Evolutionary conservation across 2,797 vertebrate genomes (phyloP), one percentile per base, ranked within the genome.

Genomic region (Gambelia wislizenii): DNA sequence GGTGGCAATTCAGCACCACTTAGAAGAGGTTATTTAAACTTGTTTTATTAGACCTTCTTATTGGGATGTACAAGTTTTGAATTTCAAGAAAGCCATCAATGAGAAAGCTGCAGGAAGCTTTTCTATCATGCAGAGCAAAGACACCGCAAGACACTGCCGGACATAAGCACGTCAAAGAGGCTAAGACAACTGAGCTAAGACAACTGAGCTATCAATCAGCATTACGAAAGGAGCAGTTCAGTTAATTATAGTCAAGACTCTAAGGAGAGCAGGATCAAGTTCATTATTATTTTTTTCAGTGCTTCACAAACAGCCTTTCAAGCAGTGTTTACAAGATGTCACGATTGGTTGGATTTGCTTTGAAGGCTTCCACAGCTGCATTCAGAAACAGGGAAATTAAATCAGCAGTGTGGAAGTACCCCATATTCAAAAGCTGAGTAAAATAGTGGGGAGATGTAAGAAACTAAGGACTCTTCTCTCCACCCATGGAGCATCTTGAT

Each of bases 201-300:
- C 77, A 81, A 75, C 77, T 85, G 54, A 81, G 27, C 69, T 85
- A 81, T 85, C 88, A 85, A 75, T 81, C 85, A 83, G 49, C 25
- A 87, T 87, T 77, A 90, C 52, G 10, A 83, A 85, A 81, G 25
- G 61, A 70, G 22, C 44, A 82, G 42, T 74, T 82, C 72, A 83
- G 70, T 90, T 86, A 78, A 90, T 90, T 83, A 87, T 56, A 83
- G 78, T 83, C 84, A 86, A 77, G 36, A 69, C 83, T 85, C 77
- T 85, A 85, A 81, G 88, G 83, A 85, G 69, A 54, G 9, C 36
- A 64, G 54, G 16, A 85, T 85, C 69, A 85, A 81, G 77, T 89
- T 89, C 77, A 81, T 89, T 85, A 89, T 64, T 54, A 52, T 85
- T 80, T 56, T 61, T 74, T 78, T 30, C 52, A 61, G 52, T 33